These are phyloP conservation scores for Eucidaris tribuloides DNA, from an alignment of 35 echinoderm and acorn worm species.

Conservation along the genomic window DNA sequence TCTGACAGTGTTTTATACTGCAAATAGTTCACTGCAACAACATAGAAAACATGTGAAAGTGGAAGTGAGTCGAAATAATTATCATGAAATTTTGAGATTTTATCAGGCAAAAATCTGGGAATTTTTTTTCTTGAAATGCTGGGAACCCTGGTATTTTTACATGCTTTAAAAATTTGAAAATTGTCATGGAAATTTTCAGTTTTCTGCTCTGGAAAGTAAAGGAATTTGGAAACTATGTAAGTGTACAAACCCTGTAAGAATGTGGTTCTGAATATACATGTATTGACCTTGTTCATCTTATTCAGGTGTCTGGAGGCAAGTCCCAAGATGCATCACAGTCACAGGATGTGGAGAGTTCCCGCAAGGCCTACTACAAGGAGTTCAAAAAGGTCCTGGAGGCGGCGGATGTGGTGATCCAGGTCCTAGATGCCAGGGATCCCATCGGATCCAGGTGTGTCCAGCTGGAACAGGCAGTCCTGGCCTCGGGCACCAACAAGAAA, in stretches of 20 bases:
- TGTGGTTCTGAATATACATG: background rate
- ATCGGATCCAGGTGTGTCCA: conserved; percentile 82
- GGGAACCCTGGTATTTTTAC: no score
- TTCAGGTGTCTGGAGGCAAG: background rate
- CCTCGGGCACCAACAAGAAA: conserved; percentile 91
- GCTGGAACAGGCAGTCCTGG: conserved; percentile 82
- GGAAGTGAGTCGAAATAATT: no score
- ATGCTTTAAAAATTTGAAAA: no score
- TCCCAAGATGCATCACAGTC: background rate
- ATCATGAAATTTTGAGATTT: no score
- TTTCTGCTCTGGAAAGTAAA: no score
- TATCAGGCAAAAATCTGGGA: no score
- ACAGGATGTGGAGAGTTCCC: conserved; percentile 59
- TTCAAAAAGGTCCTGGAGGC: conserved; percentile 90
- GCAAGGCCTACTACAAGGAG: conserved; percentile 92
- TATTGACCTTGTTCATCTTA: background rate
- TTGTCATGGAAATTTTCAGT: no score
- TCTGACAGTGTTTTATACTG: no score
- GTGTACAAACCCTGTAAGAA: background rate
- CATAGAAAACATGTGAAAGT: no score
- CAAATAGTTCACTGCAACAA: no score
- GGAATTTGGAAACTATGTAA: no score
- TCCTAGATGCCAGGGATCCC: conserved; percentile 93
- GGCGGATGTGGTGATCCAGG: conserved; percentile 88
- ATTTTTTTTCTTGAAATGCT: no score